phyloP scores from a whole-genome alignment of 1,140 invertebrate genomes.

The Daktulosphaira vitifoliae region DNA sequence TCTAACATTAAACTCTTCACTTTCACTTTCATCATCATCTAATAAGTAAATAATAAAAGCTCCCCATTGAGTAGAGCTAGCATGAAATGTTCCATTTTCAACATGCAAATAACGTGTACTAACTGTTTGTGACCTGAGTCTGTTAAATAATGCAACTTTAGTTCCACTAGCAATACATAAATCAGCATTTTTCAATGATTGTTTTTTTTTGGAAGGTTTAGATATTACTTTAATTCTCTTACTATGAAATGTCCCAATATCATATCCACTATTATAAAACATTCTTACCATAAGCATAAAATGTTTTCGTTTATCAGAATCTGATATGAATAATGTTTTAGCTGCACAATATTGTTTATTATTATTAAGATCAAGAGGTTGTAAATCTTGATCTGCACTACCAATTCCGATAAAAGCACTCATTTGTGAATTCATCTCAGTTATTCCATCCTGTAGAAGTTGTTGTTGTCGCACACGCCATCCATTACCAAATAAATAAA shows the following conservation, averaged over 20 bases:
- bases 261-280: slow-evolving; percentile 97
- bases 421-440: slow-evolving; percentile 80
- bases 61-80: slow-evolving; percentile 98
- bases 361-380: slow-evolving; percentile 91
- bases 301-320: slow-evolving; percentile 98
- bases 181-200: slow-evolving; percentile 99
- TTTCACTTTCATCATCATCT: slow-evolving; percentile 95
- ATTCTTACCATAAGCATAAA: slow-evolving; percentile 99
- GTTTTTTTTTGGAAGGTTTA: slow-evolving; percentile 99
- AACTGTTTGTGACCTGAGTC: slow-evolving; percentile 95
- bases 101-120: slow-evolving; percentile 98
- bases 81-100: slow-evolving; percentile 98
- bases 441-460: slow-evolving; percentile 80
- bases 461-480: slow-evolving; percentile 90
- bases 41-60: slow-evolving; percentile 97
- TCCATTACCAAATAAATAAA: slow-evolving; percentile 94
- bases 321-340: slow-evolving; percentile 98
- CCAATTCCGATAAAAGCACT: slow-evolving; percentile 99
- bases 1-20: slow-evolving; percentile 91
- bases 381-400: slow-evolving; percentile 98
- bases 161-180: slow-evolving; percentile 98
- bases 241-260: slow-evolving; percentile 97
- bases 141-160: slow-evolving; percentile 98
- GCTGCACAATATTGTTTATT: slow-evolving; percentile 90
- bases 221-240: slow-evolving; percentile 99